phyloP scores from a whole-genome alignment of 2,797 vertebrate species.

The Tarsius wallacei region DNA sequence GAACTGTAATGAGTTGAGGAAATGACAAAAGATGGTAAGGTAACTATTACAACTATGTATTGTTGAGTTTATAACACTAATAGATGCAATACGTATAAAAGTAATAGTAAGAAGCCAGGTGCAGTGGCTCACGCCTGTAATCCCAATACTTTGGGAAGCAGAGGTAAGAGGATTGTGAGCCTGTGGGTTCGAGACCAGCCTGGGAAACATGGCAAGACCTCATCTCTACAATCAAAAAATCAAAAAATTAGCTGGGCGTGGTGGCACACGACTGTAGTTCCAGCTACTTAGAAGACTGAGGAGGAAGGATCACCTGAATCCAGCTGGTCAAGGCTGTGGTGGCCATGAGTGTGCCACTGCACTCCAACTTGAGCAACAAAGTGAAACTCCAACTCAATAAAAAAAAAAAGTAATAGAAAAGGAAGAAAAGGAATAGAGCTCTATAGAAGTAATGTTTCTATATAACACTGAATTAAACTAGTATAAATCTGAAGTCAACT shows the following conservation, averaged over 20 bases:
- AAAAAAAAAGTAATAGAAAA: neutral
- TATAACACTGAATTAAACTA: neutral
- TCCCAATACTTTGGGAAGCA: no score
- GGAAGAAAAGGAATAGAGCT: neutral
- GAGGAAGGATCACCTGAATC: neutral
- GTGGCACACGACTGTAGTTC: neutral
- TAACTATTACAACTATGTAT: neutral
- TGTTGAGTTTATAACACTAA: neutral
- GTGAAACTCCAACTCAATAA: neutral
- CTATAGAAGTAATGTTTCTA: neutral
- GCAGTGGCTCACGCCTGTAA: no score
- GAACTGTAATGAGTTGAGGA: neutral
- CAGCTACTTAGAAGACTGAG: neutral
- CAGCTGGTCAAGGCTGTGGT: neutral
- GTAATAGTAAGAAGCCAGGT: no score
- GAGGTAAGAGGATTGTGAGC: no score
- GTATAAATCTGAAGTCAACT: neutral
- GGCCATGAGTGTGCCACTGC: neutral
- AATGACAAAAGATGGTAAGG: neutral
- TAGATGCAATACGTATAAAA: no score
- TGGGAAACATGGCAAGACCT: no score
- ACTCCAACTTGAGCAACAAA: neutral
- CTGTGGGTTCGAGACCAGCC: no score
- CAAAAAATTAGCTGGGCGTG: neutral
- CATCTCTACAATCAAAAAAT: neutral